These are phyloP conservation scores for Asteroscopus sphinx DNA, from an alignment of 2,888 invertebrate genomes.

Conservation along the genomic window DNA sequence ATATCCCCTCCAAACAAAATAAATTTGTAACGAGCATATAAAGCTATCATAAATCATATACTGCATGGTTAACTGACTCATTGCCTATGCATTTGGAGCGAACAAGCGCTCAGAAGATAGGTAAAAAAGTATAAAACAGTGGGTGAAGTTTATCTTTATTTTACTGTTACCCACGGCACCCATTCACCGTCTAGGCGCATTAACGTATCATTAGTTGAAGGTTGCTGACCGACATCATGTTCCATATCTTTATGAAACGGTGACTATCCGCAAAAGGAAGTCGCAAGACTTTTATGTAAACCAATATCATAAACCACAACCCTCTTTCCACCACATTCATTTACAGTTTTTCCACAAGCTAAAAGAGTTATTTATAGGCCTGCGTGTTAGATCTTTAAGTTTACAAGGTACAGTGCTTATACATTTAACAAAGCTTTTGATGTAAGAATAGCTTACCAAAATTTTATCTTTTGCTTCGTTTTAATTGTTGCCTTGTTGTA, in stretches of 20 bases:
- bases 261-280: constrained; percentile 46
- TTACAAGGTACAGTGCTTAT: constrained; percentile 3
- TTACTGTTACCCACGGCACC: constrained; percentile 85
- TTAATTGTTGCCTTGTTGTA: too few relatives aligned
- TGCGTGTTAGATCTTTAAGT: constrained; percentile 7
- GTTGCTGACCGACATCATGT: constrained; percentile 82
- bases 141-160: constrained; percentile 84
- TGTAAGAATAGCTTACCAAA: too few relatives aligned
- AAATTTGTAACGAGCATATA: constrained; percentile 15
- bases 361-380: constrained; percentile 4
- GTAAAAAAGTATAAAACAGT: constrained; percentile 82
- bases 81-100: constrained; percentile 86
- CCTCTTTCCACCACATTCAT: constrained; percentile 29
- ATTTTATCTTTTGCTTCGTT: too few relatives aligned
- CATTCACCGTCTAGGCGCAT: constrained; percentile 79
- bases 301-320: constrained; percentile 21
- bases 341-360: constrained; percentile 24
- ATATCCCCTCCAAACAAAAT: neutral
- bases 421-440: too few relatives aligned
- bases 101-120: constrained; percentile 83
- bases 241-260: constrained; percentile 54
- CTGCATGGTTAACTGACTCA: constrained; percentile 84
- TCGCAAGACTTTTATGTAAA: constrained; percentile 38
- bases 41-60: constrained; percentile 44
- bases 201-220: constrained; percentile 87